Percentiles rank a stretch among this genome's conserved stretches.
Evolutionary conservation across 2,797 vertebrate genomes (phyloP).

Genomic region (Sparus aurata): DNA sequence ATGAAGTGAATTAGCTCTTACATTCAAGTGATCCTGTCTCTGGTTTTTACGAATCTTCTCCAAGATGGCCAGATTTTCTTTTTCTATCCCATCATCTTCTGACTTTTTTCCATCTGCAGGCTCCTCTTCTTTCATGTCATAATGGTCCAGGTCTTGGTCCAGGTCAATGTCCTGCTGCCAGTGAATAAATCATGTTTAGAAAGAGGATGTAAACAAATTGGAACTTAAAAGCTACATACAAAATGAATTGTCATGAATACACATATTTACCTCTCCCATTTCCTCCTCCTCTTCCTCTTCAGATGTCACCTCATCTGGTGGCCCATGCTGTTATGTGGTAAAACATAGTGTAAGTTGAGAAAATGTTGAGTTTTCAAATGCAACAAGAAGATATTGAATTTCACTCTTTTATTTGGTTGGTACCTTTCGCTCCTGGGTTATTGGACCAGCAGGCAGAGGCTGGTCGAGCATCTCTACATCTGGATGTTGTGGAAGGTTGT

Average conservation of each 20-base stretch:
- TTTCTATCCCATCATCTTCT: conserved; percentile 98
- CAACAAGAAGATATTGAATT: neutral
- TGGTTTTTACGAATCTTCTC: conserved; percentile 99
- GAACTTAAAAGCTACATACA: neutral
- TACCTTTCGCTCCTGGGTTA: conserved; percentile 86
- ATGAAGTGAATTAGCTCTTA: conserved; percentile 83
- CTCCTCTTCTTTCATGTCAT: conserved; percentile 99
- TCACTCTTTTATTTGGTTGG: neutral
- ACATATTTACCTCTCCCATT: conserved; percentile 92
- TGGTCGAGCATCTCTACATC: conserved; percentile 99
- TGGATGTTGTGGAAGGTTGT: conserved; percentile 97
- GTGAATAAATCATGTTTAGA: conserved; percentile 32
- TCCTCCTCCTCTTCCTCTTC: conserved; percentile 97
- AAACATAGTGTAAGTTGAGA: conserved; percentile 8
- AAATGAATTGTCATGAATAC: conserved; percentile 10
- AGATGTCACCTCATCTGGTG: conserved; percentile 94
- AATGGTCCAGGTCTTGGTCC: conserved; percentile 95
- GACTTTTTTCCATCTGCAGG: conserved; percentile 94
- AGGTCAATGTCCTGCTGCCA: conserved; percentile 90
- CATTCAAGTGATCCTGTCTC: conserved; percentile 98
- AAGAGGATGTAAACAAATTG: neutral
- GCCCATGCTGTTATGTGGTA: conserved; percentile 73
- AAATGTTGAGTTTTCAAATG: neutral
- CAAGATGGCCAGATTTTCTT: conserved; percentile 97
- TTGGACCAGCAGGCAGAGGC: conserved; percentile 93